phyloP scores from a whole-genome alignment of 2,113 vertebrate species.

The Sebastes fasciatus region DNA sequence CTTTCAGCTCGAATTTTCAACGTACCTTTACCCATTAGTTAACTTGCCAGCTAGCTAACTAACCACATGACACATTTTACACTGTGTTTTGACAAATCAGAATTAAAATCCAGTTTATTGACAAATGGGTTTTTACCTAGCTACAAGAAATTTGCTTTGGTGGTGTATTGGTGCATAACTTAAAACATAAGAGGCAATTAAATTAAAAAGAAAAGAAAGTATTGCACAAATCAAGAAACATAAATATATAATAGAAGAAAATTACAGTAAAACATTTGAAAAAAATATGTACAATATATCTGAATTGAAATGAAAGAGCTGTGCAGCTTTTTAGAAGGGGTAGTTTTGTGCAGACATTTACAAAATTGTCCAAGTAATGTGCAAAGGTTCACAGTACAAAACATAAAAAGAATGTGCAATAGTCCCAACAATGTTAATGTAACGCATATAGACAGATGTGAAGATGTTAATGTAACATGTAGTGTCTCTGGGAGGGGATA shows the following conservation, averaged over 20 bases:
- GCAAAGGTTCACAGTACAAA: no score
- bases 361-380: no score
- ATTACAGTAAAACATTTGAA: neutral
- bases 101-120: neutral
- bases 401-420: no score
- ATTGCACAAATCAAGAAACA: neutral
- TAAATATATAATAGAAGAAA: neutral
- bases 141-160: neutral
- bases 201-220: neutral
- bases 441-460: no score
- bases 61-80: neutral
- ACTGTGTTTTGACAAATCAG: neutral
- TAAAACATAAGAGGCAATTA: neutral
- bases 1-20: neutral
- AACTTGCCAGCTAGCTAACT: neutral
- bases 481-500: no score
- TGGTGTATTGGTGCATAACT: neutral
- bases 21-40: neutral
- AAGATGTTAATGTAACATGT: no score
- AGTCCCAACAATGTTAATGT: no score
- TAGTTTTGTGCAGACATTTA: no score
- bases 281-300: no score
- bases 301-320: no score
- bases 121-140: neutral
- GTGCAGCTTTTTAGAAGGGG: no score